Conservation (phyloP, 2,113 vertebrate genomes). For the Danio rerio region DNA sequence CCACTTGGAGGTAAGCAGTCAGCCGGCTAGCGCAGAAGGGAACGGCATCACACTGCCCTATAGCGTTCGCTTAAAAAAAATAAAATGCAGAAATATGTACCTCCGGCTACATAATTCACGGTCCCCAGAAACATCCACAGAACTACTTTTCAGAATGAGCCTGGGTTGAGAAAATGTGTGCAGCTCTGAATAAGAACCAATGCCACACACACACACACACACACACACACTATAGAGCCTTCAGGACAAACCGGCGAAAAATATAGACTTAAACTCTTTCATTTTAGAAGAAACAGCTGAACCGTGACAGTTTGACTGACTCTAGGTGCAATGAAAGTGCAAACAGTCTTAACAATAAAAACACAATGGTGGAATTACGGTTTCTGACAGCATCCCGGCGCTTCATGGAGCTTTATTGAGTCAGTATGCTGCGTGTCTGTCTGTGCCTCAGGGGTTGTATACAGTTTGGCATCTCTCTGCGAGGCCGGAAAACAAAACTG, state of each 20-base stretch:
- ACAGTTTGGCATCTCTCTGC: background rate
- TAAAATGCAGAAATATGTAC: no score
- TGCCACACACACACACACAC: background rate
- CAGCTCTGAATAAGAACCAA: background rate
- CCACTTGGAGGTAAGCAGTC: no score
- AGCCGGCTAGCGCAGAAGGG: no score
- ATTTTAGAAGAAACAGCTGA: conserved; percentile 4
- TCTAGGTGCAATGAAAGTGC: conserved; percentile 1
- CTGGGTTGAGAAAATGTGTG: background rate
- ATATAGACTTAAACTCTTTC: background rate
- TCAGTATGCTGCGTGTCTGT: background rate
- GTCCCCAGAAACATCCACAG: no score
- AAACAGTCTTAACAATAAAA: conserved; percentile 5
- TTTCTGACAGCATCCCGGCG: background rate
- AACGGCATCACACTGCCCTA: no score
- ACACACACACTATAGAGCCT: background rate
- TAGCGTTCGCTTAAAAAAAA: no score
- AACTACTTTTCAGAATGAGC: no score
- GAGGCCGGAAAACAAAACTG: background rate
- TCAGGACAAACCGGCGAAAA: background rate
- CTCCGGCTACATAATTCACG: no score
- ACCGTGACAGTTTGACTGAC: background rate
- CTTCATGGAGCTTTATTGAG: background rate
- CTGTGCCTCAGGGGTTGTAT: background rate
- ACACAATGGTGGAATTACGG: background rate